Evolutionary conservation across 30 jellyfish, hydroid and myxozoan species (phyloP).

Genomic region (Aurelia aurita complex sp. Pacific): DNA sequence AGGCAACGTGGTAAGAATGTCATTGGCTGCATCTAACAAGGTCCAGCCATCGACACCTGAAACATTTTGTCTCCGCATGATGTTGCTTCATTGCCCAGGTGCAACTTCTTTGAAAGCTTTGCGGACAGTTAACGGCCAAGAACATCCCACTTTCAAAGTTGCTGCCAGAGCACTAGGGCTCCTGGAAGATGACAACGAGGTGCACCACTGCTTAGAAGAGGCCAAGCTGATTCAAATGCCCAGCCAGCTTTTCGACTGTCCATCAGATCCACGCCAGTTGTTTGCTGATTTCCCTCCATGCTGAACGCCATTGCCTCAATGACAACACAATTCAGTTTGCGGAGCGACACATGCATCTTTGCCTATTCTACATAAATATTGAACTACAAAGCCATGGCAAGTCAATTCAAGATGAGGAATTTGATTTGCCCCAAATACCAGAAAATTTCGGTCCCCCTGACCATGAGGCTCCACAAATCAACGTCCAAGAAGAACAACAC

Average conservation of each 20-base stretch:
- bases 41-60: slow-evolving; percentile 31
- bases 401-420: slow-evolving; percentile 38
- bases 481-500: slow-evolving; percentile 1
- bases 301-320: not conserved
- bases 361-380: slow-evolving; percentile 9
- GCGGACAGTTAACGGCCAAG: slow-evolving; percentile 37
- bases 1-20: not conserved
- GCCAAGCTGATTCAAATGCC: slow-evolving; percentile 7
- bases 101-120: slow-evolving; percentile 11
- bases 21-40: not conserved
- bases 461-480: not conserved
- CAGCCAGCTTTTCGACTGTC: slow-evolving; percentile 19
- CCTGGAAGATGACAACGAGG: slow-evolving; percentile 19
- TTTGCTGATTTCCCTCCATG: slow-evolving; percentile 7
- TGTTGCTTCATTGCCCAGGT: slow-evolving; percentile 41
- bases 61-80: slow-evolving; percentile 29
- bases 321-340: not conserved
- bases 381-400: slow-evolving; percentile 26
- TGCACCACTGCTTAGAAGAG: slow-evolving; percentile 19
- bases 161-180: slow-evolving; percentile 52
- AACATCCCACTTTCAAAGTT: slow-evolving; percentile 44
- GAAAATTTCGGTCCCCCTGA: slow-evolving; percentile 5
- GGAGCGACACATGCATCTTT: slow-evolving; percentile 4
- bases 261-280: slow-evolving; percentile 14
- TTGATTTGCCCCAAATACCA: slow-evolving; percentile 48